These are phyloP conservation scores for Zapornia atra DNA, from an alignment of 2,113 vertebrate species.

Conservation along the genomic window DNA sequence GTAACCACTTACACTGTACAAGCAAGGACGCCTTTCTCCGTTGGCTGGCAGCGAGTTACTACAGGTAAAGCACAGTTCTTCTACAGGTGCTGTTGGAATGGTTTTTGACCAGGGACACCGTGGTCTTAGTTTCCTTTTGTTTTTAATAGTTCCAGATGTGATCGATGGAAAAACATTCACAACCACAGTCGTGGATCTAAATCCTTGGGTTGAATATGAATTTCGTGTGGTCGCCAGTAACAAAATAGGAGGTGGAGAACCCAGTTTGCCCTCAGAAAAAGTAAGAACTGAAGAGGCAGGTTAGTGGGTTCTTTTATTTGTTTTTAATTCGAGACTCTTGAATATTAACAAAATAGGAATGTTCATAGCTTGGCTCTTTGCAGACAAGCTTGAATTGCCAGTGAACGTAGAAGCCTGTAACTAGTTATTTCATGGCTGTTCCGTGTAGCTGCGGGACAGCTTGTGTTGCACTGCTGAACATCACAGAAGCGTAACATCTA, in stretches of 20 bases:
- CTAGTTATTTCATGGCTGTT: background rate
- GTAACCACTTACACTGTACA: conserved; percentile 88
- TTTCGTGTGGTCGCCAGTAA: conserved; percentile 94
- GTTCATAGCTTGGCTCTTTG: background rate
- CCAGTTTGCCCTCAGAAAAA: conserved; percentile 91
- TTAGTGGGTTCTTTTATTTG: conserved; percentile 80
- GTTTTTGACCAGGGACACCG: background rate
- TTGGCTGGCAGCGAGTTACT: conserved; percentile 91
- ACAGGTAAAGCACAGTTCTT: conserved; percentile 79
- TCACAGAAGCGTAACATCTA: background rate
- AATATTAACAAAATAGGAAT: background rate
- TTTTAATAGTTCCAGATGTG: conserved; percentile 83
- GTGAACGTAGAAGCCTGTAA: background rate
- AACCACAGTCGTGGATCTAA: conserved; percentile 90
- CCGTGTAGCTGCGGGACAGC: background rate
- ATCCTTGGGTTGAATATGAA: conserved; percentile 98
- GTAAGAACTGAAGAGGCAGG: conserved; percentile 95
- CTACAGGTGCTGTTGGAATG: background rate
- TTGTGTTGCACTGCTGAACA: background rate
- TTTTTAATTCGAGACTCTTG: conserved; percentile 41
- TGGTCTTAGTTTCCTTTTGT: background rate
- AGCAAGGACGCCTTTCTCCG: conserved; percentile 89
- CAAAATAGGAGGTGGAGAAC: conserved; percentile 90
- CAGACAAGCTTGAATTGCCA: background rate
- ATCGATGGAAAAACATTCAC: conserved; percentile 89